phyloP scores from a whole-genome alignment of 2,797 vertebrate species.

The Lindbergichthys nudifrons region DNA sequence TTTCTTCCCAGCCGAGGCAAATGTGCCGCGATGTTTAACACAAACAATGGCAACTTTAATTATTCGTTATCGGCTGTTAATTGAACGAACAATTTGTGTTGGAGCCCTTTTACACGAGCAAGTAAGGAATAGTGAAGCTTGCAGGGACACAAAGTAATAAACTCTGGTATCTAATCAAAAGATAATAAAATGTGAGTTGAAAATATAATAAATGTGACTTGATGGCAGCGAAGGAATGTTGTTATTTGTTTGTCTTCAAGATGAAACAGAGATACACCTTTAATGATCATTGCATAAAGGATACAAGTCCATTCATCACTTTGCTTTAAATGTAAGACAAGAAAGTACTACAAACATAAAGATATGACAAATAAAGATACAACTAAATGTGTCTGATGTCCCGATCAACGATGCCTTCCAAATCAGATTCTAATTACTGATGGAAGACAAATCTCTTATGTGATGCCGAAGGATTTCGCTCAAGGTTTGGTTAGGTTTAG shows the following conservation, averaged over 20 bases:
- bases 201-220: slow-evolving; percentile 1
- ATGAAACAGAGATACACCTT: neutral
- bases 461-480: too few relatives aligned
- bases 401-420: too few relatives aligned
- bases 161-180: slow-evolving; percentile 32
- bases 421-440: too few relatives aligned
- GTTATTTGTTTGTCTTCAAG: slow-evolving; percentile 9
- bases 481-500: too few relatives aligned
- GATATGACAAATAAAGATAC: too few relatives aligned
- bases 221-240: neutral
- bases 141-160: slow-evolving; percentile 11
- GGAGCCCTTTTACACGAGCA: slow-evolving; percentile 11
- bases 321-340: too few relatives aligned
- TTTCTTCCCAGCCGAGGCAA: slow-evolving; percentile 31
- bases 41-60: slow-evolving; percentile 58
- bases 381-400: too few relatives aligned
- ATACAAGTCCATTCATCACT: too few relatives aligned
- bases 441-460: too few relatives aligned
- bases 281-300: too few relatives aligned
- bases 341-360: too few relatives aligned
- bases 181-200: neutral
- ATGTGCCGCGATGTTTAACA: slow-evolving; percentile 41
- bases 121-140: slow-evolving; percentile 18
- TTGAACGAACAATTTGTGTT: slow-evolving; percentile 40
- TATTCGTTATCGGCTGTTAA: slow-evolving; percentile 63